Conservation (phyloP, 2,797 vertebrate species). For the Rachycentron canadum region DNA sequence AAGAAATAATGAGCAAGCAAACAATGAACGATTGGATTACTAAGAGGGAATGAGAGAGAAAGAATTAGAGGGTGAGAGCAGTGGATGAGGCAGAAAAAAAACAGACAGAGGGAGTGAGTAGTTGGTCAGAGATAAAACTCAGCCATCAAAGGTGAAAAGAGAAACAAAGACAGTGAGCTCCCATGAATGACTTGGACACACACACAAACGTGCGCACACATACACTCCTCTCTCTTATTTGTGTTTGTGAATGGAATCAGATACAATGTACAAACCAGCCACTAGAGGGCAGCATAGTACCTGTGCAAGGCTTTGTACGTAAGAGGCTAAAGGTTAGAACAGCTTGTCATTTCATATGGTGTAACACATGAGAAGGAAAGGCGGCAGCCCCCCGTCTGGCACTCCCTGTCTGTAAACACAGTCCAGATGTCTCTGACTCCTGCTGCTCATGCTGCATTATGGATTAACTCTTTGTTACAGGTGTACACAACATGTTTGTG, state of each 20-base stretch:
- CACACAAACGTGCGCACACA: conserved; percentile 7
- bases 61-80: not conserved
- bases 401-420: conserved; percentile 19
- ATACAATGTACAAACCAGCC: conserved; percentile 13
- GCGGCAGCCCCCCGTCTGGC: no score
- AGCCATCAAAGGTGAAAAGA: conserved; percentile 55
- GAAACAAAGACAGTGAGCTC: conserved; percentile 22
- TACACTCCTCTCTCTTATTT: not conserved
- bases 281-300: conserved; percentile 77
- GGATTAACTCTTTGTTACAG: conserved; percentile 65
- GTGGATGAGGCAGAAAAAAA: not conserved
- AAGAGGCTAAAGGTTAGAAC: conserved; percentile 40
- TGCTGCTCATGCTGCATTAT: conserved; percentile 47
- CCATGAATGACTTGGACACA: conserved; percentile 37
- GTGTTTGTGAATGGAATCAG: conserved; percentile 30
- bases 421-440: conserved; percentile 18
- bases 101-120: not conserved
- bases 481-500: conserved; percentile 62
- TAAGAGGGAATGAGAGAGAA: not conserved
- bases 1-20: conserved; percentile 42
- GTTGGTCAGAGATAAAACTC: conserved; percentile 1
- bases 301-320: not conserved
- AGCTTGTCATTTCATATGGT: conserved; percentile 11
- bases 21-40: conserved; percentile 13
- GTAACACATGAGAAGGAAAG: not conserved